These are phyloP conservation scores for Ooceraea biroi DNA, from an alignment of 1,140 invertebrate species.

Conservation along the genomic window DNA sequence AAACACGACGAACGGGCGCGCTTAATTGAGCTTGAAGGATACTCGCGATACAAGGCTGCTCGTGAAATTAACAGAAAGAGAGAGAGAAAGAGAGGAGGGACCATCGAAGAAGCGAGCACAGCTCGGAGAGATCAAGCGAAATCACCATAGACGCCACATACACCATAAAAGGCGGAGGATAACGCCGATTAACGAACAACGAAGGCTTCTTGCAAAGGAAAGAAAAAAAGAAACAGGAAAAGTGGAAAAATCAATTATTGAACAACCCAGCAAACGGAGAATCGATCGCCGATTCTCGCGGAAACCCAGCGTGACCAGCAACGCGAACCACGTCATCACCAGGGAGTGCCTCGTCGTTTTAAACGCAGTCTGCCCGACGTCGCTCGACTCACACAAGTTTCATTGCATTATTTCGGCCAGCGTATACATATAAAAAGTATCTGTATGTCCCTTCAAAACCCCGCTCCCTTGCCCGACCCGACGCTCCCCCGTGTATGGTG, in stretches of 20 bases:
- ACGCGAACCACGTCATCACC: conserved; percentile 43
- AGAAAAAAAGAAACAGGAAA: neutral
- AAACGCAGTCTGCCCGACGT: conserved; percentile 77
- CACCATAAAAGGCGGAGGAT: conserved; percentile 6
- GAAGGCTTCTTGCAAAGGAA: neutral
- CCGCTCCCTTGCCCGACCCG: conserved; percentile 72
- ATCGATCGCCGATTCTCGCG: conserved; percentile 15
- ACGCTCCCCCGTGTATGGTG: neutral
- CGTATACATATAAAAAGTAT: conserved; percentile 63
- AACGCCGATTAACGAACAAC: neutral
- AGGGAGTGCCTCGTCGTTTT: conserved; percentile 70
- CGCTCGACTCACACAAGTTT: conserved; percentile 74
- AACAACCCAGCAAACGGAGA: neutral
- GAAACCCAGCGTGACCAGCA: conserved; percentile 10
- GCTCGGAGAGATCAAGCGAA: conserved; percentile 18
- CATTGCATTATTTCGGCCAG: conserved; percentile 67
- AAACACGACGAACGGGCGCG: conserved; percentile 10
- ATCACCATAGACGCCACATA: neutral
- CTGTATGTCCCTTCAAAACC: conserved; percentile 78
- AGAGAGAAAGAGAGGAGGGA: conserved; percentile 18
- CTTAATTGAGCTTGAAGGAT: conserved; percentile 9
- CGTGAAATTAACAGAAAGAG: neutral
- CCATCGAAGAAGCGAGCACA: conserved; percentile 32
- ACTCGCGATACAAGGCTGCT: conserved; percentile 7
- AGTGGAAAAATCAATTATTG: conserved; percentile 11